These are phyloP conservation scores for Stenotaenia linearis DNA, from an alignment of 2,888 invertebrate genomes.

Conservation along the genomic window DNA sequence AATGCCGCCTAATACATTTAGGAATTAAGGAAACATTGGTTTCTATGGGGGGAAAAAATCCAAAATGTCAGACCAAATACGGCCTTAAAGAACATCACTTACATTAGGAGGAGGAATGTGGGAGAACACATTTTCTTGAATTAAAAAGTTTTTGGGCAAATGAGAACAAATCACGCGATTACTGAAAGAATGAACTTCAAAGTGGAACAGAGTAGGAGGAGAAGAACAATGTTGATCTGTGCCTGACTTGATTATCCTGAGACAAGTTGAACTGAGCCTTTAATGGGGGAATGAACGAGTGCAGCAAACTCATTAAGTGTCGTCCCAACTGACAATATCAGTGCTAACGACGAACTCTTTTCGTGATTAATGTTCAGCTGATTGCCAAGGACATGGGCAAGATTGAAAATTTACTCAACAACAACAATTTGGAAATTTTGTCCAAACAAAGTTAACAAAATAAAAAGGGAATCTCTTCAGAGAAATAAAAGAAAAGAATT, in stretches of 20 bases:
- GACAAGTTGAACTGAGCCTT: conserved; percentile 7
- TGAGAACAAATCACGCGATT: conserved; percentile 6
- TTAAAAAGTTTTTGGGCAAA: background rate
- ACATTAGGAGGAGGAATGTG: background rate
- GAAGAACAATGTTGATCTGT: conserved; percentile 15
- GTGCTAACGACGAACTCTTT: conserved; percentile 11
- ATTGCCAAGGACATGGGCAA: background rate
- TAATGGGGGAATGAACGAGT: conserved; percentile 6
- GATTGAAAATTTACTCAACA: conserved; percentile 6
- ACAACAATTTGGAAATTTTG: background rate
- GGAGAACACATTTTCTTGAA: background rate
- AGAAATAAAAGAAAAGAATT: background rate
- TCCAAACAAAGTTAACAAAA: background rate
- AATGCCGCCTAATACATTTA: too few relatives aligned
- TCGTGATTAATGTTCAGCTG: conserved; percentile 11
- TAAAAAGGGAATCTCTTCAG: background rate
- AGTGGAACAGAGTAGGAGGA: background rate
- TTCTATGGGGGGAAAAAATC: too few relatives aligned
- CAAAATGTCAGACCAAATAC: too few relatives aligned
- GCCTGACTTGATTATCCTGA: conserved; percentile 11
- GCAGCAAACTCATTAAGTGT: conserved; percentile 19
- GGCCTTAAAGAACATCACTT: too few relatives aligned
- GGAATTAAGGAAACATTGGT: too few relatives aligned
- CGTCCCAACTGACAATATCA: conserved; percentile 19
- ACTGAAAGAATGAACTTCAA: background rate